Base-by-base conservation (phyloP, 1,140 invertebrate genomes). In the Leptonema lineaticorne region DNA sequence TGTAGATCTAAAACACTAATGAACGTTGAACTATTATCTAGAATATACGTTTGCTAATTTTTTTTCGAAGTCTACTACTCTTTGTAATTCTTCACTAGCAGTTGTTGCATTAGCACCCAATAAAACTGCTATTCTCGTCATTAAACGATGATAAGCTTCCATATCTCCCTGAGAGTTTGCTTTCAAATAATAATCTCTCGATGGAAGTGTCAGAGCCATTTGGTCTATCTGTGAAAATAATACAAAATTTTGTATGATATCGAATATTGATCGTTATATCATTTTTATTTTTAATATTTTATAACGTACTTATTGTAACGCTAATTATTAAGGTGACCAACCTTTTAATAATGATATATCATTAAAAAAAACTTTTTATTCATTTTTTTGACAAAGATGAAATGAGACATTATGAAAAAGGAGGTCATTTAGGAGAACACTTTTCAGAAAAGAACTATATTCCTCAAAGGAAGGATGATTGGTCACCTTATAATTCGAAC, bases 181-280 rank as follows among this genome's bases (percentile, higher is more conserved):
- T 73, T 91, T 90, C 33, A 93, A 76, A 76, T 92, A 93, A 76
- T 93, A 94, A 75, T 94, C 92, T 37, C 92, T 82, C 68, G 89
- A 91, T 1, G 92, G 92, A 67, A 95, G 80, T 0, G 89, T 91
- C 69, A 93, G 79, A 53, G 87, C 84, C 83, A 92, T 87, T 78
- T 95, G 92, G 78, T 94, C 92, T 75, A 94, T 79, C 91, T 93
- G 78, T 16, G 78, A 64, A 64, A 41, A n/a, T n/a, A n/a, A n/a
- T n/a, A n/a, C n/a, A n/a, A n/a, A n/a, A n/a, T n/a, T 41, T 41
- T 41, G 2, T 41, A 41, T 41, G 16, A 33, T 33, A 16, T 41
- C 37, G 9, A 4, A 41, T 41, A 41, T 41, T 41, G 16, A n/a
- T n/a, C n/a, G n/a, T n/a, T n/a, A n/a, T n/a, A n/a, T n/a, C n/a